Evolutionary conservation across 2,113 vertebrate species (phyloP).

Genomic region (Albula glossodonta): DNA sequence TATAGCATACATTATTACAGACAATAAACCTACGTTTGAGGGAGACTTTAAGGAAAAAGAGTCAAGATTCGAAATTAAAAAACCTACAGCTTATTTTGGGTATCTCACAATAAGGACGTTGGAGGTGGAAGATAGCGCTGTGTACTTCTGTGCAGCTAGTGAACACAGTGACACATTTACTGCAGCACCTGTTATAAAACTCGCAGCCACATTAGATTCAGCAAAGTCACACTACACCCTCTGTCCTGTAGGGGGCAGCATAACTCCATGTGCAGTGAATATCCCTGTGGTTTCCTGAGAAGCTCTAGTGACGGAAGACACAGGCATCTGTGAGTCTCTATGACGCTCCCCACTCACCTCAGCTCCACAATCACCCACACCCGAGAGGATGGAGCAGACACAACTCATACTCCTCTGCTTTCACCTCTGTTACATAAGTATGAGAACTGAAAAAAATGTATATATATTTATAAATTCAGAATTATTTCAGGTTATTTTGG

Average conservation of each 20-base stretch:
- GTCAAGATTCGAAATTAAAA: slow-evolving; percentile 11
- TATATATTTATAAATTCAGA: no score
- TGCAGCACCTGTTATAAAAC: no score
- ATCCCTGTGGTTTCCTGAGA: neutral
- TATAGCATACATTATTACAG: neutral
- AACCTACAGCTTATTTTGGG: neutral
- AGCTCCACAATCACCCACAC: neutral
- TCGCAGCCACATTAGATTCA: no score
- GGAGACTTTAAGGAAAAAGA: neutral
- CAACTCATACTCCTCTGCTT: neutral
- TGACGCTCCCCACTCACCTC: neutral
- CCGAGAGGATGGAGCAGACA: neutral
- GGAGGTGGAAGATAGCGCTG: neutral
- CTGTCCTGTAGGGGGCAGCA: no score
- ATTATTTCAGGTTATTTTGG: no score
- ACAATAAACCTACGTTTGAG: neutral
- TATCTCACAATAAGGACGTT: neutral
- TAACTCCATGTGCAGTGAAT: no score
- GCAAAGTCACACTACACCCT: no score
- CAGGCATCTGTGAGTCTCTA: no score
- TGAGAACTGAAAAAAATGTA: neutral
- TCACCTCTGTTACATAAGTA: neutral
- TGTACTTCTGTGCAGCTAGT: slow-evolving; percentile 5
- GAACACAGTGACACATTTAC: no score
- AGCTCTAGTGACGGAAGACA: neutral